Conservation (phyloP, 1,140 invertebrate genomes). For the Probaryconus sp. region DNA sequence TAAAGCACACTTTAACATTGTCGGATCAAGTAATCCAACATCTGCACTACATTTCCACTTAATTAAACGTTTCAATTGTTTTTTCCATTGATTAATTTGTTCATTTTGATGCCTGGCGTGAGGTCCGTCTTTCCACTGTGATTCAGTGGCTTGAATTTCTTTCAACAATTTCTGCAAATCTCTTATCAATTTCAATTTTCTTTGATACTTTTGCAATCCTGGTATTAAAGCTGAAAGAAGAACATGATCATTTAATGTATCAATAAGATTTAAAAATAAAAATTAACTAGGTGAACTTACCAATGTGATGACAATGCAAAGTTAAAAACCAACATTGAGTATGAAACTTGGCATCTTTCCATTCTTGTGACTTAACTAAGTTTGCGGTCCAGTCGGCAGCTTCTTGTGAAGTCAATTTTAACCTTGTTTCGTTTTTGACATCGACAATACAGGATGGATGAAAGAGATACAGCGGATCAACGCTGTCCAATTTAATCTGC, state of each 20-base stretch:
- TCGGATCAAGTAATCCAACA: constrained; percentile 89
- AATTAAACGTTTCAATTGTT: constrained; percentile 85
- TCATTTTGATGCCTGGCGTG: constrained; percentile 89
- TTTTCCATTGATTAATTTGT: constrained; percentile 91
- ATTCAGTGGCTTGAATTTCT: constrained; percentile 88
- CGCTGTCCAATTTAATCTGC: constrained; percentile 90
- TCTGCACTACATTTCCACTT: constrained; percentile 93
- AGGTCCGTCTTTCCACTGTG: constrained; percentile 89
- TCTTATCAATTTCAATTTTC: constrained; percentile 87
- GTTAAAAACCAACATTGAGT: constrained; percentile 98
- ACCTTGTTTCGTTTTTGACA: constrained; percentile 90
- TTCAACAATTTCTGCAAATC: constrained; percentile 95
- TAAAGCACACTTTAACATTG: constrained; percentile 87
- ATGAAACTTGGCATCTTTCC: constrained; percentile 92
- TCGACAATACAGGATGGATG: constrained; percentile 87
- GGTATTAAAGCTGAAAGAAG: constrained; percentile 85
- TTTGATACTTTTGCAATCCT: constrained; percentile 91
- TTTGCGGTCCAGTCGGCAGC: constrained; percentile 86
- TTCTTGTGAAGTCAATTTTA: constrained; percentile 90
- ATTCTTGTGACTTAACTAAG: constrained; percentile 80
- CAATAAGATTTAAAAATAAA: not conserved
- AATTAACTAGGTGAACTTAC: constrained; percentile 7
- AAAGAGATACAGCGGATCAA: constrained; percentile 93
- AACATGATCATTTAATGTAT: not conserved
- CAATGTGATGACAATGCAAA: constrained; percentile 93